Base-by-base conservation (phyloP, 1,140 invertebrate genomes). In the Dreissena rostriformis region DNA sequence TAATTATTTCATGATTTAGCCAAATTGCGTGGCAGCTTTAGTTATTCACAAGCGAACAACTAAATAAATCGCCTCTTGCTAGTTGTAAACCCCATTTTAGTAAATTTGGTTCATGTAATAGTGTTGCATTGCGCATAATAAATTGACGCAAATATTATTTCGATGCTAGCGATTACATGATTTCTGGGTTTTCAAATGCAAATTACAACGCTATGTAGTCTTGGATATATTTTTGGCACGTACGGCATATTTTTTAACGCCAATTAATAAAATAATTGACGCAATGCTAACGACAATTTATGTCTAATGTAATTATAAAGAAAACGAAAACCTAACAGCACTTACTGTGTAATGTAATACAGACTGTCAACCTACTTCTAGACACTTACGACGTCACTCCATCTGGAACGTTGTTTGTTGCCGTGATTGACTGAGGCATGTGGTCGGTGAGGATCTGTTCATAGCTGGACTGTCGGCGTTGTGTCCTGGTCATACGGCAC, bases 301-400 rank as follows among this genome's bases (percentile, higher is more conserved):
- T 61, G 1, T 8, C 2, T 10, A 11, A 19, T 22, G 57, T 10
- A 53, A 53, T 39, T n/a, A n/a, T n/a, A n/a, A n/a, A n/a, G n/a
- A n/a, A n/a, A n/a, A 55, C 8, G 19, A 6, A 63, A 52, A 4
- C 14, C 17, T n/a, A n/a, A 29, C 19, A 8, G 7, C n/a, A 39
- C n/a, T 24, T 26, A n/a, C 7, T 61, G 1, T 8, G 26, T 10
- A 11, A 19, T 22, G 57, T 10, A 53, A 53, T 39, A 39, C 10
- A 10, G 19, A 19, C 11, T 24, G 19, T 24, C 29, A 19, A 26
- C 29, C 29, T 22, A 24, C 19, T 71, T 24, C 29, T 39, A 75
- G 14, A n/a, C 6, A 70, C 67, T 70, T 57, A 70, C 68, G 53
- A 19, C 19, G 77, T 68, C 39, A 26, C 67, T 71, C 52, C 66